phyloP scores from a whole-genome alignment of 2,113 vertebrate genomes.

The Lamprotornis superbus region DNA sequence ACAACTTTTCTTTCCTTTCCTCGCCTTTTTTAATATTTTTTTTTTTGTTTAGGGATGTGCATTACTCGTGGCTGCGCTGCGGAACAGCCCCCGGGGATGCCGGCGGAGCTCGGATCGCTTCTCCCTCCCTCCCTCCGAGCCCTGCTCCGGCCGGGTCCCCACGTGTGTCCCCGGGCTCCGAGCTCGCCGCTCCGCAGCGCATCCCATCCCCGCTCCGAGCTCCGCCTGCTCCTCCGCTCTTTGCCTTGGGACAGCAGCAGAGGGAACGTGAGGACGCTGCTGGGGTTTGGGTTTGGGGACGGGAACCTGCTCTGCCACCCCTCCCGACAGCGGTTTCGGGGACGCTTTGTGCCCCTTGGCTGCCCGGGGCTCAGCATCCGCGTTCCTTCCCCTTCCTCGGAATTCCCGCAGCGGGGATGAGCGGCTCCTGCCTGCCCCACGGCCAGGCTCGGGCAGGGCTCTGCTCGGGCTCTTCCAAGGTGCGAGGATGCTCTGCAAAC shows the following conservation, averaged over 20 bases:
- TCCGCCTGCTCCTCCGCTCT: neutral
- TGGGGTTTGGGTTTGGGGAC: neutral
- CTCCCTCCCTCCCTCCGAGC: accelerated
- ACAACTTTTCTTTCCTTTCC: neutral
- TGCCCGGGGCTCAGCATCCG: too few species aligned
- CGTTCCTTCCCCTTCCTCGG: neutral
- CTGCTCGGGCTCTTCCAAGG: neutral
- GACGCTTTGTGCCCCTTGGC: accelerated
- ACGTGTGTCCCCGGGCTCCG: accelerated
- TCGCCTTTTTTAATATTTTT: accelerated
- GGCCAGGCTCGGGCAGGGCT: neutral
- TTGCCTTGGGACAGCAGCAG: accelerated
- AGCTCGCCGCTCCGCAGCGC: neutral
- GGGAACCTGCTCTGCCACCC: too few species aligned
- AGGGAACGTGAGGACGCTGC: too few species aligned
- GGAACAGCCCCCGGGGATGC: neutral
- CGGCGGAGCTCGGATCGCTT: neutral
- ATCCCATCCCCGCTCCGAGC: accelerated
- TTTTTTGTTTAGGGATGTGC: neutral
- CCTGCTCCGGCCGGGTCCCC: accelerated
- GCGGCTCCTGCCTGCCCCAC: neutral
- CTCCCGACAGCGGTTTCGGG: neutral
- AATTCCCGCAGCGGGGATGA: neutral
- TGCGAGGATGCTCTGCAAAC: neutral
- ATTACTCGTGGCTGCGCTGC: neutral